Conservation (phyloP, 64 coral and sea anemone species). For the Stichodactyla mertensii region DNA sequence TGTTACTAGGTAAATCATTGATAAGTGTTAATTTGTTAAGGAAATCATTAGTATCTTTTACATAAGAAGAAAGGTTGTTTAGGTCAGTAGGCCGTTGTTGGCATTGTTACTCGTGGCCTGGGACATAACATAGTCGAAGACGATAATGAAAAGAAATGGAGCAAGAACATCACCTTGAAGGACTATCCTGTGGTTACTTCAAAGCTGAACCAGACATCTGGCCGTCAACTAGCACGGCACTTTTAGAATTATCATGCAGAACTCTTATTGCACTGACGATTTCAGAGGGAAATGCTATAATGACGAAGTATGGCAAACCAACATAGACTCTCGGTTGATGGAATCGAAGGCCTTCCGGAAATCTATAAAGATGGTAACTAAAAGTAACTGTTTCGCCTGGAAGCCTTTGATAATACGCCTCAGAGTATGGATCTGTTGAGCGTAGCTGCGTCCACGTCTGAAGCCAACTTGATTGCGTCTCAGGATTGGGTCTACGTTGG, state of each 20-base stretch:
- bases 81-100: too few species aligned
- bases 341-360: background rate
- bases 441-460: too few species aligned
- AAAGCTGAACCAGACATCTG: background rate
- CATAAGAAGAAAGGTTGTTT: too few species aligned
- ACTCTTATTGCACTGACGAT: background rate
- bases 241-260: background rate
- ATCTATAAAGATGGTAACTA: background rate
- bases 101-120: too few species aligned
- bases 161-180: background rate
- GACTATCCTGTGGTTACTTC: slow-evolving; percentile 7
- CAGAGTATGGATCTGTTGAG: too few species aligned
- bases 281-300: background rate
- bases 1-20: too few species aligned
- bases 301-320: background rate
- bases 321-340: background rate
- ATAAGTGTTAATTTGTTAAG: too few species aligned
- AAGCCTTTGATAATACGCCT: too few species aligned
- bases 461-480: too few species aligned
- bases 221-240: background rate
- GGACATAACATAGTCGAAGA: background rate
- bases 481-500: too few species aligned
- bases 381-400: too few species aligned
- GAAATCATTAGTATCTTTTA: too few species aligned
- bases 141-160: slow-evolving; percentile 8